A percentile compares a stretch with the other conserved stretches of the same genome.
phyloP scores from a whole-genome alignment of 2,888 invertebrate genomes.

The Eristalis tenax region DNA sequence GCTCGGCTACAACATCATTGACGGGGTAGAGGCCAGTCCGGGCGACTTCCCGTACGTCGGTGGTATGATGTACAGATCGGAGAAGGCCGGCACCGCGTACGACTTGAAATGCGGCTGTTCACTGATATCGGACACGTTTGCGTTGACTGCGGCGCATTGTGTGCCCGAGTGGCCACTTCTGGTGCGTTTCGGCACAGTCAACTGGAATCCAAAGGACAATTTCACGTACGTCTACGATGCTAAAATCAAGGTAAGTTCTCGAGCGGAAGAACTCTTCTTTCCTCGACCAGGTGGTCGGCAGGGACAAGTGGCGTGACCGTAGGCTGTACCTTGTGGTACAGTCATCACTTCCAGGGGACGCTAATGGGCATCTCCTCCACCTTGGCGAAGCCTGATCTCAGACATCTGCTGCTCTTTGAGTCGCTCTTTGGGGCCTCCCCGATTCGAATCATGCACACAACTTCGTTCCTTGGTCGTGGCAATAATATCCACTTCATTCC shows the following conservation, averaged over 20 bases:
- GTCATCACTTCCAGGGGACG: too few relatives aligned
- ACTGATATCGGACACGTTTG: constrained; percentile 66
- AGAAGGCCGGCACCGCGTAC: constrained; percentile 14
- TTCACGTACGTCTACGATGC: constrained; percentile 21
- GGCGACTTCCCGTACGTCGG: constrained; percentile 74
- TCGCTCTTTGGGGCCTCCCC: too few relatives aligned
- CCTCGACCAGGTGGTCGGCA: background rate
- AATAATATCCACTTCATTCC: too few relatives aligned
- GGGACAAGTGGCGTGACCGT: too few relatives aligned
- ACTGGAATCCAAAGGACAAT: constrained; percentile 32
- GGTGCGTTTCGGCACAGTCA: constrained; percentile 64
- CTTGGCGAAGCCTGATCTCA: too few relatives aligned
- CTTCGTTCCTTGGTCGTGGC: too few relatives aligned
- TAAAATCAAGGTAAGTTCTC: constrained; percentile 25
- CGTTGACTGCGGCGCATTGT: constrained; percentile 72
- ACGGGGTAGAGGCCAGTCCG: constrained; percentile 59
- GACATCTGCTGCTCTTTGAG: too few relatives aligned
- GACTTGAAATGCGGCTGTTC: constrained; percentile 66
- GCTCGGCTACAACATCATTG: constrained; percentile 69
- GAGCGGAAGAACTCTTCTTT: background rate
- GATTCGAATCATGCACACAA: too few relatives aligned
- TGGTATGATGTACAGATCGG: constrained; percentile 59
- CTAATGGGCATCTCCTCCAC: too few relatives aligned
- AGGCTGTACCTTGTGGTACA: too few relatives aligned
- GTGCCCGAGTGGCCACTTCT: constrained; percentile 47